These are phyloP conservation scores for Drosophila sp. DNA, from an alignment of 1,140 invertebrate genomes.

Conservation along the genomic window DNA sequence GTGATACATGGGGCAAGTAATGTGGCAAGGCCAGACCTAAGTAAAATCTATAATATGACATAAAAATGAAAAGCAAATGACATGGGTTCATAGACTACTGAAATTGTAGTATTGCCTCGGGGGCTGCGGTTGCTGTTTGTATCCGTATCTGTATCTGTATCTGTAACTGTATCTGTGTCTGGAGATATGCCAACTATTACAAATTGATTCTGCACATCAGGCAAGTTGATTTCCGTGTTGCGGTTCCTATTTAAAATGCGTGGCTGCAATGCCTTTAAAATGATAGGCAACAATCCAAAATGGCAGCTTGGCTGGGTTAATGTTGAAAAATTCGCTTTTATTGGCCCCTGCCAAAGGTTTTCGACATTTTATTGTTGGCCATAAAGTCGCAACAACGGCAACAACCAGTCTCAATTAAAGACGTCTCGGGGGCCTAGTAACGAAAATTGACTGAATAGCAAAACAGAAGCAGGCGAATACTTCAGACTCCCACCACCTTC, in stretches of 20 bases:
- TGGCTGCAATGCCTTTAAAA: slow-evolving; percentile 49
- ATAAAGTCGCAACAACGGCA: slow-evolving; percentile 58
- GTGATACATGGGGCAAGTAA: slow-evolving; percentile 35
- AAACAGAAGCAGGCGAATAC: slow-evolving; percentile 14
- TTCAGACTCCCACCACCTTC: not conserved
- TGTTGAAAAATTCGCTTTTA: slow-evolving; percentile 62
- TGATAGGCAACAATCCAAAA: slow-evolving; percentile 37
- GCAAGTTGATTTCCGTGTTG: slow-evolving; percentile 48
- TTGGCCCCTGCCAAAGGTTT: slow-evolving; percentile 75
- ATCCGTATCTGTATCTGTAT: slow-evolving; percentile 3
- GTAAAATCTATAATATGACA: slow-evolving; percentile 79
- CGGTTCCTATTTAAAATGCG: slow-evolving; percentile 59
- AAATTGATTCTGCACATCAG: slow-evolving; percentile 72
- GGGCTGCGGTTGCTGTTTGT: slow-evolving; percentile 60
- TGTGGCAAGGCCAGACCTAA: slow-evolving; percentile 21
- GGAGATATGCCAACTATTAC: slow-evolving; percentile 81
- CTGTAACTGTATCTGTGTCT: slow-evolving; percentile 20
- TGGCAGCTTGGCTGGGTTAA: slow-evolving; percentile 31
- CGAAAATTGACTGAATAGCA: slow-evolving; percentile 74
- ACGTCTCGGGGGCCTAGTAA: slow-evolving; percentile 78
- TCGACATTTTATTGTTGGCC: slow-evolving; percentile 75
- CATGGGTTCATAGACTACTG: slow-evolving; percentile 56
- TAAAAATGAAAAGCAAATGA: slow-evolving; percentile 80
- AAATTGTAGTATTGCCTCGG: slow-evolving; percentile 34
- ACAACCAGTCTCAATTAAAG: slow-evolving; percentile 75